These are phyloP conservation scores for Anguilla megastoma DNA, from an alignment of 2,797 vertebrate genomes.

Conservation along the genomic window DNA sequence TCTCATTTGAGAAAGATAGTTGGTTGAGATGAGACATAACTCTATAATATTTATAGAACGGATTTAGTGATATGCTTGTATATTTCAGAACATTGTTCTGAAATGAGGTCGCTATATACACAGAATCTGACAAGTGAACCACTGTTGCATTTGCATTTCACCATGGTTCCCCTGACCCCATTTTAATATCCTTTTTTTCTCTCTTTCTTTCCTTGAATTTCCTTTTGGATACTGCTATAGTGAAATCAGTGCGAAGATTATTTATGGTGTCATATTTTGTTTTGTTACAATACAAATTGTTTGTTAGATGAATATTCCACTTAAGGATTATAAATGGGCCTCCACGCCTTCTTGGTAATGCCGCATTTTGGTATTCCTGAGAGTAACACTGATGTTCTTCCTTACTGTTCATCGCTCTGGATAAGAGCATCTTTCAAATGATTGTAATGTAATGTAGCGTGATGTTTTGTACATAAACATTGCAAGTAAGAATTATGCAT, in stretches of 20 bases:
- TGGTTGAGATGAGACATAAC: neutral
- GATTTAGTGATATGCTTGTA: neutral
- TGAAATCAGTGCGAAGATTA: neutral
- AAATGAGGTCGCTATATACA: neutral
- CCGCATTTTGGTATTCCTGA: neutral
- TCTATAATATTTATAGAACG: neutral
- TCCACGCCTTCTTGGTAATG: neutral
- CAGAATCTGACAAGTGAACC: neutral
- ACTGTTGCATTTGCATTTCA: neutral
- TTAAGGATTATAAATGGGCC: neutral
- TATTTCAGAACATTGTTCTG: neutral
- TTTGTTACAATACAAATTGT: neutral
- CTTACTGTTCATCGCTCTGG: neutral
- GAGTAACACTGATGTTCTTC: neutral
- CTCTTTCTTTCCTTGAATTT: neutral
- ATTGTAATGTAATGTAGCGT: neutral
- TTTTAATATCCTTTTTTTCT: neutral
- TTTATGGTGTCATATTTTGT: neutral
- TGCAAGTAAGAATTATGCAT: neutral
- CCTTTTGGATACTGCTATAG: neutral
- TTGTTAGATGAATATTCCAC: neutral
- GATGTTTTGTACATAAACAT: too few relatives aligned
- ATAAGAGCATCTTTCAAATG: neutral
- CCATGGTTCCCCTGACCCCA: neutral
- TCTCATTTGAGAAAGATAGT: neutral